These are phyloP conservation scores for Ursus arctos DNA, from an alignment of 2,113 vertebrate species.

Conservation along the genomic window DNA sequence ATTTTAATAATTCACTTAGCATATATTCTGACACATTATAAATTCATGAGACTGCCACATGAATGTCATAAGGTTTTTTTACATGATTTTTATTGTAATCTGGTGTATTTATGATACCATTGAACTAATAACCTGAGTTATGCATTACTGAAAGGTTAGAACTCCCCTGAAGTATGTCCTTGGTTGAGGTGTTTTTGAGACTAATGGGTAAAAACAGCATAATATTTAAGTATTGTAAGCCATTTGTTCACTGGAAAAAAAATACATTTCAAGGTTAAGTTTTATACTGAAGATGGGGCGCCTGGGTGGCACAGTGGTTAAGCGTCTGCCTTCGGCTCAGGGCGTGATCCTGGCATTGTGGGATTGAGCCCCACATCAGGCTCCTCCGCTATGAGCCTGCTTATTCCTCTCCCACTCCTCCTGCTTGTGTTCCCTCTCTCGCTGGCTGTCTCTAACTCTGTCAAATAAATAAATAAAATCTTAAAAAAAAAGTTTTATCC, in stretches of 20 bases:
- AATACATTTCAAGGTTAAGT: not conserved
- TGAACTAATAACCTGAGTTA: slow-evolving; percentile 27
- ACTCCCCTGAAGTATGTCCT: slow-evolving; percentile 11
- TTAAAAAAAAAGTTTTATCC: no score
- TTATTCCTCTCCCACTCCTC: no score
- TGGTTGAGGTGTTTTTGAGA: not conserved
- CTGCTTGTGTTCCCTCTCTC: no score
- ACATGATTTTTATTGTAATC: slow-evolving; percentile 5
- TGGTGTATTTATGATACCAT: not conserved
- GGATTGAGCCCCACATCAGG: no score
- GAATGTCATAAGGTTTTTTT: not conserved
- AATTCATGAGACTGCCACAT: slow-evolving; percentile 31
- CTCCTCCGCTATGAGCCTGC: no score
- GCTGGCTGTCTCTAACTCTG: no score
- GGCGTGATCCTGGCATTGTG: no score
- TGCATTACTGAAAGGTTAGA: slow-evolving; percentile 25
- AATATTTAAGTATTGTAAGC: slow-evolving; percentile 3
- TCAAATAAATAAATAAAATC: no score
- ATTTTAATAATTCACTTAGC: slow-evolving; percentile 47
- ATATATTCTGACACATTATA: slow-evolving; percentile 51
- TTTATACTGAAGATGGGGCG: not conserved
- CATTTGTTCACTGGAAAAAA: not conserved
- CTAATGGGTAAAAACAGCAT: slow-evolving; percentile 1
- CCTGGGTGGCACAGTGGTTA: no score
- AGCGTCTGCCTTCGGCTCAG: no score